phyloP scores from a whole-genome alignment of 1,140 invertebrate genomes.

The Leptestheria dahalacensis region DNA sequence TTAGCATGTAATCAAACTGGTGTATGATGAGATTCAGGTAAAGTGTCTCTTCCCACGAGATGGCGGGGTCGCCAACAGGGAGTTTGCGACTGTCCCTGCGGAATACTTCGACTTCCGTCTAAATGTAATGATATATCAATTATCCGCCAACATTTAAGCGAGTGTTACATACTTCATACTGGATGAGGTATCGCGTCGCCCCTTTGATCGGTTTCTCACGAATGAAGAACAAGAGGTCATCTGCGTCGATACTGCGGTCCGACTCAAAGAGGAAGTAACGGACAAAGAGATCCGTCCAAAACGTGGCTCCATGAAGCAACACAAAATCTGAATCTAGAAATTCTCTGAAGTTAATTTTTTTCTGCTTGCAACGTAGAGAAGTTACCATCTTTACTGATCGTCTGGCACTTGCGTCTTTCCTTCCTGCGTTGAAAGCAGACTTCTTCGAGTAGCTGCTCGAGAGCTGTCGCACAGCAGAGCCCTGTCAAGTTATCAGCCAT shows the following conservation, averaged over 20 bases:
- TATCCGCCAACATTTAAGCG: neutral
- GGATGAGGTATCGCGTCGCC: slow-evolving; percentile 64
- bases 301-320: slow-evolving; percentile 76
- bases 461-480: slow-evolving; percentile 37
- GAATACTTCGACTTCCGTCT: slow-evolving; percentile 89
- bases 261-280: slow-evolving; percentile 82
- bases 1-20: slow-evolving; percentile 94
- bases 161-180: slow-evolving; percentile 54
- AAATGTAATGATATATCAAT: slow-evolving; percentile 23
- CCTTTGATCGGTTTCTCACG: slow-evolving; percentile 77
- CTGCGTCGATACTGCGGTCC: slow-evolving; percentile 68
- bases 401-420: slow-evolving; percentile 69
- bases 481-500: slow-evolving; percentile 33
- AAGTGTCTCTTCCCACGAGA: slow-evolving; percentile 98
- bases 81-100: slow-evolving; percentile 90
- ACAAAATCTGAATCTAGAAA: slow-evolving; percentile 67
- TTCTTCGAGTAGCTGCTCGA: slow-evolving; percentile 72
- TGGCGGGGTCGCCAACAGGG: slow-evolving; percentile 82
- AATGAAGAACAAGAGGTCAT: slow-evolving; percentile 92
- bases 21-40: slow-evolving; percentile 97
- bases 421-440: slow-evolving; percentile 80
- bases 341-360: slow-evolving; percentile 5
- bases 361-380: neutral
- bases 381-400: slow-evolving; percentile 47
- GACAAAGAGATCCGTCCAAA: slow-evolving; percentile 92